These are phyloP conservation scores for Oppia nitens DNA, from an alignment of 1,140 invertebrate species.

Conservation along the genomic window DNA sequence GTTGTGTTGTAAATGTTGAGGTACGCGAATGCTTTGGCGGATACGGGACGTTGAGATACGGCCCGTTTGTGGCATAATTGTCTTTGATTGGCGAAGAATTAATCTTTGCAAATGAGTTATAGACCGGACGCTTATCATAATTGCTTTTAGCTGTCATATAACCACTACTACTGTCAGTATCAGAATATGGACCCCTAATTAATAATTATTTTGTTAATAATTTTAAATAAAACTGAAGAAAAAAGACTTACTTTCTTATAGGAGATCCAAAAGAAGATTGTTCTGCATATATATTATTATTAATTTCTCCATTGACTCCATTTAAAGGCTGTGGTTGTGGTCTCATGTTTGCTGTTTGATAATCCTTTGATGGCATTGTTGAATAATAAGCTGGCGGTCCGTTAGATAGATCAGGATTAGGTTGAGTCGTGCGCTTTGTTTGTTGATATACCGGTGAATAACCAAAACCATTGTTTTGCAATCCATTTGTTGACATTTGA, in stretches of 20 bases:
- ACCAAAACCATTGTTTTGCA: neutral
- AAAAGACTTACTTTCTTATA: conserved; percentile 4
- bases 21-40: conserved; percentile 1
- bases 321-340: conserved; percentile 10
- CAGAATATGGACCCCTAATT: conserved; percentile 6
- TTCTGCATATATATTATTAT: conserved; percentile 6
- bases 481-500: neutral
- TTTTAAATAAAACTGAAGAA: too few relatives aligned
- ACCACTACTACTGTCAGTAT: conserved; percentile 1
- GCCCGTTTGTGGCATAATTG: conserved; percentile 13
- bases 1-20: conserved; percentile 17
- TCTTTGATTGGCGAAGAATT: conserved; percentile 4
- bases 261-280: conserved; percentile 5
- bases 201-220: too few relatives aligned
- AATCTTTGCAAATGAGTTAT: neutral
- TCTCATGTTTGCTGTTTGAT: neutral
- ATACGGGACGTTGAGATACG: conserved; percentile 22
- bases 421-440: neutral
- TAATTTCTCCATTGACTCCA: conserved; percentile 24
- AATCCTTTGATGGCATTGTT: conserved; percentile 4
- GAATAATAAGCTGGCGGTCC: conserved; percentile 14
- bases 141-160: conserved; percentile 8
- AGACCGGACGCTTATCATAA: conserved; percentile 13
- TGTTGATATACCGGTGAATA: neutral
- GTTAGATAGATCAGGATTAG: conserved; percentile 1